Base-by-base conservation (phyloP, 2,113 vertebrate species). In the Pungitius pungitius region DNA sequence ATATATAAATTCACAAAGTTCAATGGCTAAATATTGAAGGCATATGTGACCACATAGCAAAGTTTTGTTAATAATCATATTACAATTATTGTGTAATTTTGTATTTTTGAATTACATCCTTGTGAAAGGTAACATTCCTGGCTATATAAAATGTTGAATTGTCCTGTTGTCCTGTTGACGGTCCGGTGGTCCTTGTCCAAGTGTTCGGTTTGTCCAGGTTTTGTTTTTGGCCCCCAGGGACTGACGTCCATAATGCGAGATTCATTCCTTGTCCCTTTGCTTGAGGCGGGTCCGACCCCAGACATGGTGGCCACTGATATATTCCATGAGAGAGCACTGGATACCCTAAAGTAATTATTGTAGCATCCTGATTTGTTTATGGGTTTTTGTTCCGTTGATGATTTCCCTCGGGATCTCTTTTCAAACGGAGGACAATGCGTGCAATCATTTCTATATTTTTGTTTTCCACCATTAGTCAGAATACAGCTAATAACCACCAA, bases 381-480 rank as follows among this genome's bases (percentile, higher is more conserved):
- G 26, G 22, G 2, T 89, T 90, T 91, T 93, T 92, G 88, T 91
- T 91, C 85, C 87, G 76, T 86, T 90, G 74, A 81, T 92, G 88
- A 94, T 94, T 94, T 93, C 93, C 93, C 93, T 62, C 27, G 93
- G 91, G 88, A 73, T 87, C 83, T 89, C 92, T 87, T 94, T 94
- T 92, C 91, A 93, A 91, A 88, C 35, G 27, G 78, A 88, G 77
- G 75, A 94, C 93, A 94, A 94, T 93, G 89, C 78, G 78, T 42
- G 75, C 88, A 92, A 87, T 92, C 87, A 87, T 89, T 93, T 89
- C 78, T 88, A 84, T 89, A 92, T 90, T 90, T 91, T 90, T 91
- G 80, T 91, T 91, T 92, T 90, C 77, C 84, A 75, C 81, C 54
- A 26, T 83, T 69, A 69, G 66, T 69, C 69, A 82, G 61, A 80